Evolutionary conservation across 2,797 vertebrate genomes (phyloP).

Genomic region (Platalea minor): DNA sequence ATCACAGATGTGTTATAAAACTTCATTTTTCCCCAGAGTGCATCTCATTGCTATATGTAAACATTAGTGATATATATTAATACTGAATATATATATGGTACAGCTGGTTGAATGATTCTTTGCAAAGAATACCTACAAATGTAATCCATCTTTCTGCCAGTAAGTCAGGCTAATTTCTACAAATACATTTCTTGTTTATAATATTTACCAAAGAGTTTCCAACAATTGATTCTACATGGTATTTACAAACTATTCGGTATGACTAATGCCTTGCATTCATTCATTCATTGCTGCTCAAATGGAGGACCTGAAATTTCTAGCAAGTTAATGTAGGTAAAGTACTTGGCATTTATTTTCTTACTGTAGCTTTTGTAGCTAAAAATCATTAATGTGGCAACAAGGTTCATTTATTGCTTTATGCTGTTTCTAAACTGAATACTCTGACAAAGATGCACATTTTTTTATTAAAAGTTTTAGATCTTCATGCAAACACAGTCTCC

Average conservation of each 20-base stretch:
- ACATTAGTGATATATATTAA: not conserved
- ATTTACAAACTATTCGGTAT: not conserved
- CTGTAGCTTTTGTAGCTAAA: not conserved
- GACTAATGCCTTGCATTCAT: not conserved
- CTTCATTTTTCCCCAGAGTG: not conserved
- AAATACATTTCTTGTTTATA: not conserved
- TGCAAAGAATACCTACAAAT: not conserved
- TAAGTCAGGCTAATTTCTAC: not conserved
- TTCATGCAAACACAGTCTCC: not conserved
- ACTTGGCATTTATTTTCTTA: not conserved
- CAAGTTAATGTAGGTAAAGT: not conserved
- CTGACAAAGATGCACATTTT: not conserved
- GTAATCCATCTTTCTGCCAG: not conserved
- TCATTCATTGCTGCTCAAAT: not conserved
- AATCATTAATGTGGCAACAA: not conserved
- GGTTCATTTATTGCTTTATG: not conserved
- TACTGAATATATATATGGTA: not conserved
- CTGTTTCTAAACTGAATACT: not conserved
- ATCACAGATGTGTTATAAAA: not conserved
- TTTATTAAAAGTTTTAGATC: not conserved
- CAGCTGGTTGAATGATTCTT: not conserved
- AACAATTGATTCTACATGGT: conserved; percentile 8
- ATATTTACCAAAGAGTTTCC: not conserved
- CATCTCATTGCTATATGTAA: not conserved
- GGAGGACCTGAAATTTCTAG: not conserved